These are phyloP conservation scores for Elachura formosa DNA, from an alignment of 2,113 vertebrate species.

Conservation along the genomic window DNA sequence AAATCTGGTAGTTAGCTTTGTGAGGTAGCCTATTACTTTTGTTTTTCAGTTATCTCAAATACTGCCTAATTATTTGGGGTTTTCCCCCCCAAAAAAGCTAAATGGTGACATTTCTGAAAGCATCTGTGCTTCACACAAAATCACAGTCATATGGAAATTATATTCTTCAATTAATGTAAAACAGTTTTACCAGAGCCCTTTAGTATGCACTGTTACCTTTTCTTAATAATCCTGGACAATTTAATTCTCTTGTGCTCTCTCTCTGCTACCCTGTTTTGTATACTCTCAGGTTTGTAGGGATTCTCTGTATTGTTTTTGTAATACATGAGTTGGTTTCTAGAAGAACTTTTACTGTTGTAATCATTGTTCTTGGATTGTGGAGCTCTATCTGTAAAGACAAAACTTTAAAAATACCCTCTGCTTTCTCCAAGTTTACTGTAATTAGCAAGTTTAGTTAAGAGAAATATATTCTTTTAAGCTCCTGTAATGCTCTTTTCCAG, in stretches of 20 bases:
- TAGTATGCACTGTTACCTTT: background rate
- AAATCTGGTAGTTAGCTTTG: background rate
- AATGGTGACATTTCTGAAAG: background rate
- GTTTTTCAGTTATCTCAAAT: background rate
- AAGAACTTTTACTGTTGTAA: slow-evolving; percentile 31
- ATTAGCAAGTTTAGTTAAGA: background rate
- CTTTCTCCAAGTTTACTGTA: slow-evolving; percentile 38
- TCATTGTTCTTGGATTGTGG: background rate
- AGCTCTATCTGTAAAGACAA: background rate
- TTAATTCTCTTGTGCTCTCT: background rate
- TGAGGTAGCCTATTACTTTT: background rate
- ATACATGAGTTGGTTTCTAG: background rate
- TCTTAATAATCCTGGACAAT: background rate
- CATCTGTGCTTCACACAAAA: background rate
- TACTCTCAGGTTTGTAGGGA: background rate
- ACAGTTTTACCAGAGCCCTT: background rate
- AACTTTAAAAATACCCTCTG: background rate
- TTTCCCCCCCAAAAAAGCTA: background rate
- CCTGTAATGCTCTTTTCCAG: background rate
- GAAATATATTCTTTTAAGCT: slow-evolving; percentile 25
- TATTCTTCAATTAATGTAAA: background rate
- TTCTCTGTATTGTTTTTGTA: slow-evolving; percentile 20
- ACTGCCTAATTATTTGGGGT: background rate
- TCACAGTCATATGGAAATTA: background rate
- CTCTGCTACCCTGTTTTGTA: background rate